Conservation (phyloP, 2,888 invertebrate species). For the Hirtodrosophila alboralis region DNA sequence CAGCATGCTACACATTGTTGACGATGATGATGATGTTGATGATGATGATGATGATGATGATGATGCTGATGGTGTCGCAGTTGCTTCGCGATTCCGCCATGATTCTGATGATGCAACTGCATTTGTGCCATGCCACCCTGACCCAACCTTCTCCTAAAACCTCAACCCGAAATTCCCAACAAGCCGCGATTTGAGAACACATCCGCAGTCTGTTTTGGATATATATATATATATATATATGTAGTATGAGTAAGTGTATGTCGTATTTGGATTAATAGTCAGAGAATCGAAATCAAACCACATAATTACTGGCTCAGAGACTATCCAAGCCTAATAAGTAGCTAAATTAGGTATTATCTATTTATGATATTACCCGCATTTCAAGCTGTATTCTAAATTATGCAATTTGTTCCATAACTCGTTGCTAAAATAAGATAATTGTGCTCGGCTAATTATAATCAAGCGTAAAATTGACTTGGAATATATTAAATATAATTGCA, state of each 20-base stretch:
- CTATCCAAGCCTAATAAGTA: constrained; percentile 6
- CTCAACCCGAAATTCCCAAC: neutral
- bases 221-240: neutral
- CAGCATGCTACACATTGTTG: too few relatives aligned
- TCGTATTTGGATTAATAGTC: constrained; percentile 27
- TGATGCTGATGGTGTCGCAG: constrained; percentile 11
- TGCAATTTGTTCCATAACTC: constrained; percentile 11
- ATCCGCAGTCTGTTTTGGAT: constrained; percentile 14
- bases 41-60: too few relatives aligned
- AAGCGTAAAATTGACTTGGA: constrained; percentile 2
- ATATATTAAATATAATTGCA: constrained; percentile 23
- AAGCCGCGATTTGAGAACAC: constrained; percentile 3
- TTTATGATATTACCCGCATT: constrained; percentile 5
- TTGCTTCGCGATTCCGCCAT: constrained; percentile 19
- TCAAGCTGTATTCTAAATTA: neutral
- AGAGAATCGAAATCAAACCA: constrained; percentile 16
- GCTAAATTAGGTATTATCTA: constrained; percentile 3
- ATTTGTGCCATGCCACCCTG: neutral
- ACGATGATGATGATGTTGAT: too few relatives aligned
- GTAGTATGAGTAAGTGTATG: constrained; percentile 13
- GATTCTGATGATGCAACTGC: constrained; percentile 47
- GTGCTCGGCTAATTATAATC: constrained; percentile 10
- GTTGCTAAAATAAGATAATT: constrained; percentile 19
- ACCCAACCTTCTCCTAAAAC: neutral
- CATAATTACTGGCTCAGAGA: neutral